A percentile compares a stretch with the other conserved stretches of the same genome.
Evolutionary conservation across 1,140 invertebrate genomes (phyloP).

Genomic region (Anagrus nilaparvatae): DNA sequence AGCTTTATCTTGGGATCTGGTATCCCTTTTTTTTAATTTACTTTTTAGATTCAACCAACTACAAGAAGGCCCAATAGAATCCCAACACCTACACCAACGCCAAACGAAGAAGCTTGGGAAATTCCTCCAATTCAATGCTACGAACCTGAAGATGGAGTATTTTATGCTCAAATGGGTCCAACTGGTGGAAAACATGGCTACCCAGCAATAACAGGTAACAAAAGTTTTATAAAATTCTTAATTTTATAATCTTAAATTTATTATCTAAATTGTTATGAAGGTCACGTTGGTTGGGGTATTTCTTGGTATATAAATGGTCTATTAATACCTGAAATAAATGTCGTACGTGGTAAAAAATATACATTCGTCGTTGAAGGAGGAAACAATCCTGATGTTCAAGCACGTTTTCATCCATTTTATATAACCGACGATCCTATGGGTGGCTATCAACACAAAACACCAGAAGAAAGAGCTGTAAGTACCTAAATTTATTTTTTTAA

Average conservation of each 20-base stretch:
- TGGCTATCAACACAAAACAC: constrained; percentile 75
- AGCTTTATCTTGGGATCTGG: too few relatives aligned
- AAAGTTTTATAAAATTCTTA: background rate
- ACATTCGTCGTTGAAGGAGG: constrained; percentile 87
- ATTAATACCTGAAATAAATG: constrained; percentile 84
- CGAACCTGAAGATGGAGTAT: constrained; percentile 81
- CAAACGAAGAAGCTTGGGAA: constrained; percentile 58
- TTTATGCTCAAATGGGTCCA: constrained; percentile 85
- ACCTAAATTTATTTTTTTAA: background rate
- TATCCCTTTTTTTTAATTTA: too few relatives aligned
- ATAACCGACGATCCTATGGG: constrained; percentile 88
- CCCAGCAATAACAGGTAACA: constrained; percentile 69
- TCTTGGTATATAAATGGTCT: constrained; percentile 94
- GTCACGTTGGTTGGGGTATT: constrained; percentile 86
- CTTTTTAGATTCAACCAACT: constrained; percentile 16
- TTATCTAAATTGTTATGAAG: constrained; percentile 35
- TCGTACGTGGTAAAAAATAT: constrained; percentile 81
- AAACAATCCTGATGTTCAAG: constrained; percentile 61
- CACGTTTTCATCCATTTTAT: constrained; percentile 89
- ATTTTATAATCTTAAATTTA: background rate
- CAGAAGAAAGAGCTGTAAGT: constrained; percentile 68
- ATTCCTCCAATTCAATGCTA: constrained; percentile 80
- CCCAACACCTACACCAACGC: constrained; percentile 52
- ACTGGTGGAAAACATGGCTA: constrained; percentile 81
- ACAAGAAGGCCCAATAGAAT: constrained; percentile 30